These are phyloP conservation scores for Boloria euphrosyne DNA, from an alignment of 2,888 invertebrate species.

Conservation along the genomic window DNA sequence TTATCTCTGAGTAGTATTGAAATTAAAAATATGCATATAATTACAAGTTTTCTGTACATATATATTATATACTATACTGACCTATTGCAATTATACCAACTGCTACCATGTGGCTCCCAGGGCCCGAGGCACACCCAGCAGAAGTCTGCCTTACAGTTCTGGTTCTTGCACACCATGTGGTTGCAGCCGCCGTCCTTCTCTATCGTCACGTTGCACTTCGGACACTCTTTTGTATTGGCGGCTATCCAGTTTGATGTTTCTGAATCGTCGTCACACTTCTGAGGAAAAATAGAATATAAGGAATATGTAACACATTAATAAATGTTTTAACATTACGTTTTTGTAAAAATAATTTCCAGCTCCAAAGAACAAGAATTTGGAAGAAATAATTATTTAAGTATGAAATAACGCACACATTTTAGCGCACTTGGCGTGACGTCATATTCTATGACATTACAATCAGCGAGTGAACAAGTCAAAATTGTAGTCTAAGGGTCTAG, in stretches of 20 bases:
- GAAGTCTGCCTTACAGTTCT: conserved; percentile 98
- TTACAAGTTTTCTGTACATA: neutral
- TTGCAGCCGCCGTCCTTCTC: conserved; percentile 99
- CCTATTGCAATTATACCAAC: conserved; percentile 99
- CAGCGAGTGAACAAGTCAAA: no score
- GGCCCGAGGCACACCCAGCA: conserved; percentile 99
- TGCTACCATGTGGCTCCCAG: conserved; percentile 99
- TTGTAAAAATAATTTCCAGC: no score
- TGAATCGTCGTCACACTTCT: conserved; percentile 98
- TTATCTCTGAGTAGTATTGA: neutral
- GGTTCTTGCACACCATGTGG: conserved; percentile 99
- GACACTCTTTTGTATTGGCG: conserved; percentile 99
- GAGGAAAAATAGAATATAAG: conserved; percentile 4
- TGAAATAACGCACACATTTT: no score
- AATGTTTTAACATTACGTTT: no score
- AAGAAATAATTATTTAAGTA: no score
- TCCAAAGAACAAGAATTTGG: no score
- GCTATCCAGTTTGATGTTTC: conserved; percentile 99
- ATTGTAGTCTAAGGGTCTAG: no score
- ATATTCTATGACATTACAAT: no score
- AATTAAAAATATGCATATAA: neutral
- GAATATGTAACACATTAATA: no score
- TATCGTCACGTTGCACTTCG: conserved; percentile 98
- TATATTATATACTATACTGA: conserved; percentile 43
- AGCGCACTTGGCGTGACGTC: no score